Conservation (phyloP, 2,888 invertebrate species). For the Augiades crinisus region DNA sequence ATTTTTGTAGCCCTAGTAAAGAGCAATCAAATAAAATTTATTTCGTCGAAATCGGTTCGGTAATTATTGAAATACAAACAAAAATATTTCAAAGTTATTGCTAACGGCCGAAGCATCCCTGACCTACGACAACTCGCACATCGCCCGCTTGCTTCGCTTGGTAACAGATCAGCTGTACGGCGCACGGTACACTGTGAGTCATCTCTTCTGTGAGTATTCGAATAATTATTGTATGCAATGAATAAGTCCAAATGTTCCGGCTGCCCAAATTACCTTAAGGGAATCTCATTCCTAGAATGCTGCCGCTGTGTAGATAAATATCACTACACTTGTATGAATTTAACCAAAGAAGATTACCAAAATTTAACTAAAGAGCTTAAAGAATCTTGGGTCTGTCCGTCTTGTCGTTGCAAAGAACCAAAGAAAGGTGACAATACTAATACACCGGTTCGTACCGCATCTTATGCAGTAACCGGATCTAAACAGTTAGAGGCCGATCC, state of each 20-base stretch:
- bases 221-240: background rate
- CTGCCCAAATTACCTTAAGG: background rate
- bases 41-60: background rate
- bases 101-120: background rate
- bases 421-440: background rate
- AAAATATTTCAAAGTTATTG: background rate
- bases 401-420: background rate
- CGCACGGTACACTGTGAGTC: background rate
- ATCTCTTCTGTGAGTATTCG: background rate
- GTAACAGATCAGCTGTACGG: background rate
- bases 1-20: background rate
- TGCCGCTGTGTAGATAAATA: background rate
- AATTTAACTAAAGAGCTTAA: background rate
- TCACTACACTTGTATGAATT: background rate
- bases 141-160: background rate
- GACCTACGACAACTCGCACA: background rate
- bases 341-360: background rate
- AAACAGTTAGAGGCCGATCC: background rate
- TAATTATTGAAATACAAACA: background rate
- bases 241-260: background rate
- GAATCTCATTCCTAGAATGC: background rate
- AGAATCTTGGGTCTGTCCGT: background rate
- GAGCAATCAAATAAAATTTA: background rate
- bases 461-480: background rate
- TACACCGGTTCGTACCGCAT: background rate